phyloP scores from a whole-genome alignment of 1,140 invertebrate species.

The Scaptomyza graminum region DNA sequence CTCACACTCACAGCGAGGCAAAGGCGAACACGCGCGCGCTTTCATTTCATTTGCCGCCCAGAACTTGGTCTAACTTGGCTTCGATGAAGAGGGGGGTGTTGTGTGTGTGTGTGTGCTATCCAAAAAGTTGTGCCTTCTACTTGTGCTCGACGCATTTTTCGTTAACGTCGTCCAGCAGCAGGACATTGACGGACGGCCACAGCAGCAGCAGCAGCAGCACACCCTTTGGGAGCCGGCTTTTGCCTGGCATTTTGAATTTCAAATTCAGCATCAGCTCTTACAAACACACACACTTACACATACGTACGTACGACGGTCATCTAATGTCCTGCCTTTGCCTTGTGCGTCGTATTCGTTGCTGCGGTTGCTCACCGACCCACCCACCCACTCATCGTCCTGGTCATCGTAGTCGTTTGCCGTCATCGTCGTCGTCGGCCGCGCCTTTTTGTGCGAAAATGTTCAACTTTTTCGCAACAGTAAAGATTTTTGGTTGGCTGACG shows the following conservation, averaged over 20 bases:
- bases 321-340: conserved; percentile 45
- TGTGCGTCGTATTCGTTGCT: conserved; percentile 44
- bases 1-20: conserved; percentile 27
- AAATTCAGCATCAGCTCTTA: conserved; percentile 67
- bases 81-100: too few species aligned
- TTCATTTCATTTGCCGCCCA: conserved; percentile 76
- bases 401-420: conserved; percentile 21
- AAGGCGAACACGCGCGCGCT: conserved; percentile 57
- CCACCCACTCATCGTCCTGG: conserved; percentile 21
- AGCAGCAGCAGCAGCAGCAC: conserved; percentile 5
- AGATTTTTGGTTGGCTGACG: conserved; percentile 82
- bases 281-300: conserved; percentile 37
- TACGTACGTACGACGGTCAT: conserved; percentile 28
- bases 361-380: conserved; percentile 24
- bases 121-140: conserved; percentile 76
- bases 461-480: conserved; percentile 82
- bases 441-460: conserved; percentile 81
- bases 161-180: conserved; percentile 68
- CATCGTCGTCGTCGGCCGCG: conserved; percentile 52
- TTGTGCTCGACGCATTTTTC: conserved; percentile 75
- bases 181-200: conserved; percentile 78
- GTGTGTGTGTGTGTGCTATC: neutral
- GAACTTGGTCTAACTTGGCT: neutral
- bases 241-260: conserved; percentile 80
- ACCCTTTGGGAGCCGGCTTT: conserved; percentile 11